Percentiles rank a stretch among this genome's conserved stretches.
Evolutionary conservation across 2,113 vertebrate species (phyloP).

Genomic region (Sinocyclocheilus anshuiensis): DNA sequence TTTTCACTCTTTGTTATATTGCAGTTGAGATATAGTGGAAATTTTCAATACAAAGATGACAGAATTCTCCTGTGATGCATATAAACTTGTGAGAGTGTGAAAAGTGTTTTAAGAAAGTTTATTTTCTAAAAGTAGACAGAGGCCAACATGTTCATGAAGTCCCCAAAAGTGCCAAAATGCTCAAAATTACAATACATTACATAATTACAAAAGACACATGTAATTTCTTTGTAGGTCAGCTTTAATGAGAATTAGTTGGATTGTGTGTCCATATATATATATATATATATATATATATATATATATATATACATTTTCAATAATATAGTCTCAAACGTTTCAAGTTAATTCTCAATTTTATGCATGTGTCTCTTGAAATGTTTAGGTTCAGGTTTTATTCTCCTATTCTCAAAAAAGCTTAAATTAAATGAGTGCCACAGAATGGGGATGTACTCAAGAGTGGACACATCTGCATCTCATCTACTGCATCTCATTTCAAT

Average conservation of each 20-base stretch:
- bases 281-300: too few relatives aligned
- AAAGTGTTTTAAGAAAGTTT: background rate
- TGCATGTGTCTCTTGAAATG: background rate
- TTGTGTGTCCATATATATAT: background rate
- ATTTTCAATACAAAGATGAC: too few relatives aligned
- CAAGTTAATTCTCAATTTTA: background rate
- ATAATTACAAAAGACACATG: background rate
- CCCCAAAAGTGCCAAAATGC: background rate
- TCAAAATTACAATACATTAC: background rate
- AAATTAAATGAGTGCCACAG: background rate
- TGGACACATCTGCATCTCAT: background rate
- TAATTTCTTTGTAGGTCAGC: background rate
- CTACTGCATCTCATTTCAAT: constrained; percentile 4
- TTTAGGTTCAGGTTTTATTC: background rate
- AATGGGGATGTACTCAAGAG: background rate
- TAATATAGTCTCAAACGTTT: background rate
- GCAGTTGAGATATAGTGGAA: too few relatives aligned
- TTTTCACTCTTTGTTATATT: too few relatives aligned
- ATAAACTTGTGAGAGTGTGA: background rate
- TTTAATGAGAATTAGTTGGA: constrained; percentile 28
- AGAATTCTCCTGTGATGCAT: background rate
- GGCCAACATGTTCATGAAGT: background rate
- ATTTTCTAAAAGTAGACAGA: background rate
- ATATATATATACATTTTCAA: background rate
- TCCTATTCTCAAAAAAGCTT: background rate